Conservation (phyloP, 2,888 invertebrate genomes). For the Patella depressa region DNA sequence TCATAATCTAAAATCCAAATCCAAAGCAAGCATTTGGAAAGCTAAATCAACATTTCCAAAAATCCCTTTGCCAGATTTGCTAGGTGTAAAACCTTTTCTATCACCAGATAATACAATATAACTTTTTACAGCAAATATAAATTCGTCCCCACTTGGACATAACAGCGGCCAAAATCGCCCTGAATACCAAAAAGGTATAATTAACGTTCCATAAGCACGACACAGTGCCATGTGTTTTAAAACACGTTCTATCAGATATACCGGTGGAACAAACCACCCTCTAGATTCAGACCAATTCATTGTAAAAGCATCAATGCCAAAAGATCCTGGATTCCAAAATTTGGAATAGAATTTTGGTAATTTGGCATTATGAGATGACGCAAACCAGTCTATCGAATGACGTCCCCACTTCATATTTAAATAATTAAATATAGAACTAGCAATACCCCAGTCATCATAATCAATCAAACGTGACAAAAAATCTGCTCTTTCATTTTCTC, state of each 20-base stretch:
- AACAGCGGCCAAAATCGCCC: no score
- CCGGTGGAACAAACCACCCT: slow-evolving; percentile 25
- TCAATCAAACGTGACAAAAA: slow-evolving; percentile 31
- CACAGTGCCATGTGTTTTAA: no score
- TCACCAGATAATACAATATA: no score
- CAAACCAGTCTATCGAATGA: slow-evolving; percentile 36
- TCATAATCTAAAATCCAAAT: not conserved
- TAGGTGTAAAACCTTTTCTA: not conserved
- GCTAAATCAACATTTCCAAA: slow-evolving; percentile 19
- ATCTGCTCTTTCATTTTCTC: slow-evolving; percentile 36
- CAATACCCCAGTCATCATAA: slow-evolving; percentile 39
- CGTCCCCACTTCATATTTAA: slow-evolving; percentile 33
- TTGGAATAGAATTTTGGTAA: slow-evolving; percentile 36
- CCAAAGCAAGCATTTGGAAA: slow-evolving; percentile 17
- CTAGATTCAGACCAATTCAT: not conserved
- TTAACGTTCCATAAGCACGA: no score
- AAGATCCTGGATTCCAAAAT: not conserved
- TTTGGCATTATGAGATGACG: slow-evolving; percentile 35
- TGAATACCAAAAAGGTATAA: no score
- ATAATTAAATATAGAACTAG: slow-evolving; percentile 27
- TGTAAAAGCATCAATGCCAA: not conserved
- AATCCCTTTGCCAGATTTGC: not conserved
- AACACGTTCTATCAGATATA: slow-evolving; percentile 21
- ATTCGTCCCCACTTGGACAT: no score
- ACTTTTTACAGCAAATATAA: no score